Evolutionary conservation across 1,140 invertebrate species (phyloP), one percentile per base, ranked within the genome.

Genomic region (Drosophila equinoxialis): DNA sequence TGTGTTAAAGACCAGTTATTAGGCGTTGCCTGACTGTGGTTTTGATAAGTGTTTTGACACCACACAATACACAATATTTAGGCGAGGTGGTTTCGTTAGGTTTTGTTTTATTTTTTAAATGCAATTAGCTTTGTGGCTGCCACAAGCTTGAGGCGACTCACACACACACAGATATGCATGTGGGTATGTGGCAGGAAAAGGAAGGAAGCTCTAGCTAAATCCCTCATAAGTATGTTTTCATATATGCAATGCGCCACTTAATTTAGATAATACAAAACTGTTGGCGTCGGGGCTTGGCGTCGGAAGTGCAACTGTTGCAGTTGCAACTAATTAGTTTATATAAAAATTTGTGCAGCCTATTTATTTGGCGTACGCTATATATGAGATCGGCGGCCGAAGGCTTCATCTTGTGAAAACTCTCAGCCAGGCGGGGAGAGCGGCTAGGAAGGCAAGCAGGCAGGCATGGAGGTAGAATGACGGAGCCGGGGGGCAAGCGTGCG

Each of bases 311-410:
- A 45, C 64, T 72, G 73, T 59, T 72, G 73, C 77, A 20, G 42
- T 70, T 54, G 67, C 69, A 80, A 82, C 84, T 89, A 89, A 89
- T 89, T 89, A 89, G 84, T 89, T 89, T 84, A 65, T 77, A 78
- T 65, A n/a, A 13, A 39, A 39, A 39, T 77, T 58, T 66, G 65
- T 69, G 84, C 80, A 89, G 77, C 84, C 84, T 79, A 85, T 85
- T 86, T 77, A 81, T 77, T 86, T 77, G 66, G 73, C 60, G 33
- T 26, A 30, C 30, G 6, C 30, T 30, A 30, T 30, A 6, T 30
- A 30, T 30, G 60, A 55, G 39, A 14, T 39, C 41, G n/a, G 65
- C 35, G 58, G 45, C 3, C 13, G 41, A n/a, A n/a, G 23, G 39
- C 51, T 35, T 42, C 26, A 35, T 45, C 57, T 68, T 59, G 65